Base-by-base conservation (phyloP, 2,797 vertebrate species). In the Vireo griseus region DNA sequence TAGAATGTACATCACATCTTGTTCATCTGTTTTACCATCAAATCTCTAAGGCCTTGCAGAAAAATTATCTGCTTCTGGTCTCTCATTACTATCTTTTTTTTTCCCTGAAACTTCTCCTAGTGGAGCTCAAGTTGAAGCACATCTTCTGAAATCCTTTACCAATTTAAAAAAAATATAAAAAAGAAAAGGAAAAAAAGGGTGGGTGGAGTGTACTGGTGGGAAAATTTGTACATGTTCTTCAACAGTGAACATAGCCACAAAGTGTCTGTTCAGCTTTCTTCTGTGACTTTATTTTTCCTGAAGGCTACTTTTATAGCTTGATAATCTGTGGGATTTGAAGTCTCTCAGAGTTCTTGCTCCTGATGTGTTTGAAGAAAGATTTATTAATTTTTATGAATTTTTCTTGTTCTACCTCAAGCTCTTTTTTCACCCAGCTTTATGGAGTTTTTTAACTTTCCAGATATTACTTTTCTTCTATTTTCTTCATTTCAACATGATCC, bases 331-430 rank as follows among this genome's bases (percentile, higher is more conserved):
- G 51, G 59, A 87, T 94, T 90, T 89, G 63, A 91, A 86, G 63
- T 37, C 10, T 73, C 20, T 75, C 54, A 61, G 24, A 65, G 9
- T 61, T 68, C 31, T 83, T 89, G 17, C 47, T 82, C 55, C 40
- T 66, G 51, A 61, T 40, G 16, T 33, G 17, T 77, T 82, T 79
- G 85, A 95, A 94, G 65, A 71, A 74, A 88, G 28, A 73, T 66
- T 50, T 85, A 72, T 66, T 85, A 82, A 73, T 92, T 85, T 87
- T 87, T 74, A 73, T 69, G 26, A 47, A 66, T 91, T 92, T 89
- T 81, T 10, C 28, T 82, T 44, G n/a, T 66, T 62, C n/a, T 61
- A 66, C 24, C 47, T 75, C 50, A 61, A 84, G 28, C 16, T 78
- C 39, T 68, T 77, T 28, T 92, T 88, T 77, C 26, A 63, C 12